Conservation (phyloP, 1,140 invertebrate genomes). For the Chironomus striatipennis region DNA sequence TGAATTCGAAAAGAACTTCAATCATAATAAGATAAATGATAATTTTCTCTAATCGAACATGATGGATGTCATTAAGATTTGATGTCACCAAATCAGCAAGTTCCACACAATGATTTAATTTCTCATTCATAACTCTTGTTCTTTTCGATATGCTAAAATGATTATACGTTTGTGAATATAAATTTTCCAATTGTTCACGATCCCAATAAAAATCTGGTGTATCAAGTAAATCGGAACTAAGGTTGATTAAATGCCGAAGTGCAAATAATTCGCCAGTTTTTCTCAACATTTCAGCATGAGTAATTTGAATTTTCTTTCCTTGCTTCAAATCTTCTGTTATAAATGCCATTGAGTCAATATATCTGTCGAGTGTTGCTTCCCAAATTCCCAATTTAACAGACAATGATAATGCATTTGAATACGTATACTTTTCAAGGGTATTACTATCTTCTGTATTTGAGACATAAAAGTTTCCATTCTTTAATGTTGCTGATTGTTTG, state of each 20-base stretch:
- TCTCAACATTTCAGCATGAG: conserved; percentile 62
- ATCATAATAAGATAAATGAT: conserved; percentile 92
- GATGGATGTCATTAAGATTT: conserved; percentile 84
- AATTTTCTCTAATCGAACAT: conserved; percentile 90
- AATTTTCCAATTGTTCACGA: conserved; percentile 69
- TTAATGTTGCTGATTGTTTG: conserved; percentile 28
- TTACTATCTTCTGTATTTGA: conserved; percentile 33
- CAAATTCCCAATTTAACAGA: conserved; percentile 88
- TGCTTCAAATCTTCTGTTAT: conserved; percentile 72
- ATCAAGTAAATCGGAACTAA: conserved; percentile 87
- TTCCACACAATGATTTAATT: conserved; percentile 86
- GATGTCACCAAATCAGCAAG: conserved; percentile 77
- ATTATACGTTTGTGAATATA: conserved; percentile 70
- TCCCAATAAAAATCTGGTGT: conserved; percentile 98
- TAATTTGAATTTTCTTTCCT: conserved; percentile 56
- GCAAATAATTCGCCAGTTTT: conserved; percentile 88
- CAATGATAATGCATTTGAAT: conserved; percentile 80
- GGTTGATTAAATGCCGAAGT: conserved; percentile 79
- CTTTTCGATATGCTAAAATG: conserved; percentile 79
- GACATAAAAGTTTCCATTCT: conserved; percentile 39
- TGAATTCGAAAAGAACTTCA: conserved; percentile 80
- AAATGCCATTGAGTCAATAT: conserved; percentile 72
- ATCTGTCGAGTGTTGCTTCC: conserved; percentile 76
- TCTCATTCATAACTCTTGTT: conserved; percentile 89
- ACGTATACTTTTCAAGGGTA: conserved; percentile 39